Evolutionary conservation across 92 coral and sea anemone genomes (phyloP).

Genomic region (Paramuricea clavata): DNA sequence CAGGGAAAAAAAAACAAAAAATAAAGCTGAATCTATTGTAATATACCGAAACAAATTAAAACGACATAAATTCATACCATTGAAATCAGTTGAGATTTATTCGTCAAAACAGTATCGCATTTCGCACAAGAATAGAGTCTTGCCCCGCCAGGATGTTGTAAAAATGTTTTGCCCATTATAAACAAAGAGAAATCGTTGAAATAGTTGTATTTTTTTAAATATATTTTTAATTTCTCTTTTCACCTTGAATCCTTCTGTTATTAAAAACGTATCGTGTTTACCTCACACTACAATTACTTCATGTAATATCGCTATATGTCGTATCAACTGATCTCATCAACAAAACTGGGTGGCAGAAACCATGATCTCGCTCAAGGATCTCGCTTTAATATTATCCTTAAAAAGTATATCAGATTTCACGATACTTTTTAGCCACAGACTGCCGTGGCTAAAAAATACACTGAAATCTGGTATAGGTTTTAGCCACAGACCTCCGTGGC

Average conservation of each 20-base stretch:
- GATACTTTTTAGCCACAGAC: too few species aligned
- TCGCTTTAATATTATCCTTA: too few species aligned
- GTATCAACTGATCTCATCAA: neutral
- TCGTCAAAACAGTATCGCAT: conserved; percentile 99
- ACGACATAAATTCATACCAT: conserved; percentile 67
- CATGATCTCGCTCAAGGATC: too few species aligned
- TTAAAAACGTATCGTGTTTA: neutral
- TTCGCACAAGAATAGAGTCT: conserved; percentile 98
- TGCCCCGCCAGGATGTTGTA: conserved; percentile 97
- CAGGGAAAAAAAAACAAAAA: neutral
- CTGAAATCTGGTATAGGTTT: too few species aligned
- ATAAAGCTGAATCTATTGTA: neutral
- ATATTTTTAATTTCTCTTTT: neutral
- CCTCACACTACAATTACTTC: neutral
- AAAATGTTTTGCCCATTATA: conserved; percentile 91
- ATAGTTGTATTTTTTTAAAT: neutral
- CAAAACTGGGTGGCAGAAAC: too few species aligned
- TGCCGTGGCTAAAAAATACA: too few species aligned
- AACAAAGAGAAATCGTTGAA: neutral
- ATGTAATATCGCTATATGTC: neutral
- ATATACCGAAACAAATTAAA: neutral
- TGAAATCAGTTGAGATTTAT: conserved; percentile 93
- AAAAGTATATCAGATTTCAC: too few species aligned
- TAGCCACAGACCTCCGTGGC: too few species aligned
- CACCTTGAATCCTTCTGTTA: neutral